Base-by-base conservation (phyloP, 2,797 vertebrate genomes). In the Mormyrops boulengeri region DNA sequence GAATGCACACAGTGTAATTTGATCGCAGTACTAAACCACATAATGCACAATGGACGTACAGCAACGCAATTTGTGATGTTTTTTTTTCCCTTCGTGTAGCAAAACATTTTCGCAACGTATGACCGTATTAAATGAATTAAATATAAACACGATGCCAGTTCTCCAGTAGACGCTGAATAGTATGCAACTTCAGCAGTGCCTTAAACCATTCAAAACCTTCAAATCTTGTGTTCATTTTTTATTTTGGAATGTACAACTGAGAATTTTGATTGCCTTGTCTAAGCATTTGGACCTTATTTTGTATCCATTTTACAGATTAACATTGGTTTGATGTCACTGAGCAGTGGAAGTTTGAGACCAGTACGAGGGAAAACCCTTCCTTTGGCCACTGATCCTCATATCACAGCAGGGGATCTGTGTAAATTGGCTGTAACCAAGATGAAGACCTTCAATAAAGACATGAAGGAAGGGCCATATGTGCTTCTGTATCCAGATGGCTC, bases 371-470 rank as follows among this genome's bases (percentile, higher is more conserved):
- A 73, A 73, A 73, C 66, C 66, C 9, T 73, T 73, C 66, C 66
- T 73, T 34, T 73, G 66, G 66, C 66, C 66, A 73, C 2, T 73
- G 66, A 73, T 73, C 66, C 66, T 73, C 66, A 73, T 73, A 73
- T 73, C 26, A 34, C 66, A 73, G 26, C 1, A 73, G 66, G 66
- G 26, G 66, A 73, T 73, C 66, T 73, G 66, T 73, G 66, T 73
- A 73, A 12, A 73, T 73, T 73, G 66, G 66, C 66, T 73, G 66
- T 73, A 73, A 73, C 66, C 66, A 73, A 73, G 66, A 73, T 73
- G 26, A 73, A 73, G 26, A 73, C 66, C 26, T 73, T 73, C 66
- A 14, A 73, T 73, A 73, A 73, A 73, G 66, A 73, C 26, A 14
- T 34, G 26, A 73, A 73, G 66, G 66, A 34, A 73, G 55, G 55